Percentiles rank a stretch among this genome's conserved stretches.
These are phyloP conservation scores for Riptortus pedestris DNA, from an alignment of 1,140 invertebrate genomes.

Conservation along the genomic window DNA sequence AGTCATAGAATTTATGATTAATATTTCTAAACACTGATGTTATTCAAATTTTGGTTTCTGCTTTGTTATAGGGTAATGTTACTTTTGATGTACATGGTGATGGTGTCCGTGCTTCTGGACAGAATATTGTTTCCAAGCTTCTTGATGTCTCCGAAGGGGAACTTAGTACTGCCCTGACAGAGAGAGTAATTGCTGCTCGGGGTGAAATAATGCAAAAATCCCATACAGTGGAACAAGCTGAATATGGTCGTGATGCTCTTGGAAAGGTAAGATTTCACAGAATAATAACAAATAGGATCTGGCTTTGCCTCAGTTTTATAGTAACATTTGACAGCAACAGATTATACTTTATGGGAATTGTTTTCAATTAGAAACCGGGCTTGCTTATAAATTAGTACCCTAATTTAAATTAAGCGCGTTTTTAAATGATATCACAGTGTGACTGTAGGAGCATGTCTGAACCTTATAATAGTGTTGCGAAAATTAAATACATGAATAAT, in stretches of 20 bases:
- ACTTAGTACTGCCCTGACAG: constrained; percentile 65
- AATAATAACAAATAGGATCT: no score
- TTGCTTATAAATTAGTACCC: no score
- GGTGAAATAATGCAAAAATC: constrained; percentile 89
- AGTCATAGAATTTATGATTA: no score
- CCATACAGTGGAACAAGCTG: constrained; percentile 71
- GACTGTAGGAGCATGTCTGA: no score
- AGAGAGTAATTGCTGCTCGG: constrained; percentile 81
- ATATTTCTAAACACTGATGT: no score
- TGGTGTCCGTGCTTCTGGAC: constrained; percentile 15
- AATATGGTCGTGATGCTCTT: constrained; percentile 85
- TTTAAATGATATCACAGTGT: no score
- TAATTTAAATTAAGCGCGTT: no score
- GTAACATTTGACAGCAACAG: not conserved
- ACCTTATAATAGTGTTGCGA: no score
- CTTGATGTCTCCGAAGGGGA: constrained; percentile 61
- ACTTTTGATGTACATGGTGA: constrained; percentile 41
- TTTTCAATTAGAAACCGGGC: no score
- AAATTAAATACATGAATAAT: no score
- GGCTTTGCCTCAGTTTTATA: no score
- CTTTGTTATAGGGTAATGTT: constrained; percentile 54
- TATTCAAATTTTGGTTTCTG: not conserved
- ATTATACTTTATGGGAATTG: not conserved
- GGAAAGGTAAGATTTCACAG: constrained; percentile 73
- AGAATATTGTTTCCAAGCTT: constrained; percentile 44